Evolutionary conservation across 2,797 vertebrate genomes (phyloP).

Genomic region (Ambastaia sidthimunki): DNA sequence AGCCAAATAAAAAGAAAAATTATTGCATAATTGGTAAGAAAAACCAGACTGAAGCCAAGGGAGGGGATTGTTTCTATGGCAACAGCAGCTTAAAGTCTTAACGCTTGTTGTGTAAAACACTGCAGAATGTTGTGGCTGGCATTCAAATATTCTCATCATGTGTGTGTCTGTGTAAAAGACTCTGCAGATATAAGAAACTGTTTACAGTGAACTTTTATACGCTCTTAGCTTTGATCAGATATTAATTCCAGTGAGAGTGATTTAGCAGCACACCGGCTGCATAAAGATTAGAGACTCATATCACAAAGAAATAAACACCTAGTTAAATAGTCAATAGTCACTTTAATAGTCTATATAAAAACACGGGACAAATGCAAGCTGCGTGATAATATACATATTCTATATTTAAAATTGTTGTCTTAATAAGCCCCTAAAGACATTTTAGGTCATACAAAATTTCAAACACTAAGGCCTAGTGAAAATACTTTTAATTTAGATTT

Average conservation of each 20-base stretch:
- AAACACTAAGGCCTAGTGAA: background rate
- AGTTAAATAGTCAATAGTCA: no score
- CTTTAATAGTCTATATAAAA: no score
- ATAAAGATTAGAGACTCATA: conserved; percentile 8
- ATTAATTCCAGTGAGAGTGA: conserved; percentile 25
- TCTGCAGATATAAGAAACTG: background rate
- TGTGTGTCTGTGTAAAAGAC: background rate
- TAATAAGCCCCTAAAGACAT: no score
- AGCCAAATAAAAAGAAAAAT: background rate
- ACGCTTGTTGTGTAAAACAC: conserved; percentile 27
- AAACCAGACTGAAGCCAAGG: conserved; percentile 19
- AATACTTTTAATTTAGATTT: background rate
- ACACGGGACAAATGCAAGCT: background rate
- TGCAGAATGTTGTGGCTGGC: conserved; percentile 1
- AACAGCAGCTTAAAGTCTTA: conserved; percentile 52
- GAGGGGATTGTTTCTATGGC: conserved; percentile 56
- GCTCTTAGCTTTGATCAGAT: background rate
- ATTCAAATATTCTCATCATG: conserved; percentile 1
- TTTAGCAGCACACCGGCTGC: conserved; percentile 17
- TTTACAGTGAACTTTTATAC: background rate
- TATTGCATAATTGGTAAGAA: background rate
- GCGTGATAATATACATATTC: background rate
- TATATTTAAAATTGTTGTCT: no score
- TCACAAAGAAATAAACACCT: background rate
- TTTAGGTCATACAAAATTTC: background rate